phyloP scores from a whole-genome alignment of 2,113 vertebrate genomes.

The Delphinapterus leucas region DNA sequence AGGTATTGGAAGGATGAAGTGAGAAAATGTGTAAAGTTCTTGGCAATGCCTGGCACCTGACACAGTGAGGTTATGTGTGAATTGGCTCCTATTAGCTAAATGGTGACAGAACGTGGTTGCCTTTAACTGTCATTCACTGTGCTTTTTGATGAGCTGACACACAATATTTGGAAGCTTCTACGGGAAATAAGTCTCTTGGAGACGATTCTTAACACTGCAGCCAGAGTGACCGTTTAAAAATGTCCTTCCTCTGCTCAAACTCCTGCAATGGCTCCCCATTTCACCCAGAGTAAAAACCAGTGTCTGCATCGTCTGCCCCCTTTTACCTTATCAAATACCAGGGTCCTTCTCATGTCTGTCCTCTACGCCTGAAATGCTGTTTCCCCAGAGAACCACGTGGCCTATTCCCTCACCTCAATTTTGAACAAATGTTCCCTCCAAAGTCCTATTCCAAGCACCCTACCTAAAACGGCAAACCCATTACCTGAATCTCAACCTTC shows the following conservation, averaged over 20 bases:
- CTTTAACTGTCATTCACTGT: not conserved
- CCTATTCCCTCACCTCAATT: not conserved
- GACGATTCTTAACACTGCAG: not conserved
- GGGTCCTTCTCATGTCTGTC: not conserved
- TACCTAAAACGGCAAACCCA: not conserved
- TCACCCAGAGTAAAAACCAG: not conserved
- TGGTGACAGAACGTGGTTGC: not conserved
- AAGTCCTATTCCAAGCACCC: not conserved
- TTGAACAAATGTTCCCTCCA: not conserved
- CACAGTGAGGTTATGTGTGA: not conserved
- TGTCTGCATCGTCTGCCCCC: not conserved
- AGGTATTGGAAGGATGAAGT: not conserved
- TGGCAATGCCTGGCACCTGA: not conserved
- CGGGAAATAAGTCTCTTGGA: not conserved
- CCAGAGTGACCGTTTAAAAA: not conserved
- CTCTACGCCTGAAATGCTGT: not conserved
- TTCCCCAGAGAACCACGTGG: not conserved
- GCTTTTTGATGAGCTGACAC: not conserved
- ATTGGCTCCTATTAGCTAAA: not conserved
- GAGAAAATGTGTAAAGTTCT: not conserved
- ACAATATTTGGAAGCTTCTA: not conserved
- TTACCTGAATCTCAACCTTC: not conserved
- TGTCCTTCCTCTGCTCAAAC: not conserved
- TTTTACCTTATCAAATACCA: not conserved
- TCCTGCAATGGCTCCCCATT: not conserved